A percentile compares a stretch with the other conserved stretches of the same genome.
Evolutionary conservation across 2,113 vertebrate genomes (phyloP).

Genomic region (Hippocampus mohnikei): DNA sequence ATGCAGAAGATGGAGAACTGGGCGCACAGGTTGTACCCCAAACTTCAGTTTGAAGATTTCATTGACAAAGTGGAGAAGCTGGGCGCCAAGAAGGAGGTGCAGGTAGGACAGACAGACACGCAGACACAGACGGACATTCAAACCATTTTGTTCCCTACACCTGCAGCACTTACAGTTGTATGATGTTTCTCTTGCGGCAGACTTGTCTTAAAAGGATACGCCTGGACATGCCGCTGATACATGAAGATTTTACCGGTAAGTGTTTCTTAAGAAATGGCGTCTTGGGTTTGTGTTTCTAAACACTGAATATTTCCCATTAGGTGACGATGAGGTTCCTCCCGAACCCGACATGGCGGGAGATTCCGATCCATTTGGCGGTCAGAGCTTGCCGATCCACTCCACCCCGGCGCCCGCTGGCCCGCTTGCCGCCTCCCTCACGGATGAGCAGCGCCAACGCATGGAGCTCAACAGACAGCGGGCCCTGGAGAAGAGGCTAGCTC

Average conservation of each 20-base stretch:
- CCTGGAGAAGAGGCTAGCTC: slow-evolving; percentile 80
- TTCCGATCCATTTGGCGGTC: slow-evolving; percentile 27
- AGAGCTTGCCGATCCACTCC: slow-evolving; percentile 34
- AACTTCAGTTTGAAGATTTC: slow-evolving; percentile 92
- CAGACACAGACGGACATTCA: too few relatives aligned
- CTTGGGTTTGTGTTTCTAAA: not conserved
- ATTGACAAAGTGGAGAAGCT: slow-evolving; percentile 84
- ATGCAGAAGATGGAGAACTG: slow-evolving; percentile 94
- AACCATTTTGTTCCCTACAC: too few relatives aligned
- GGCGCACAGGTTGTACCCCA: slow-evolving; percentile 91
- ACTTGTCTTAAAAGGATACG: slow-evolving; percentile 94
- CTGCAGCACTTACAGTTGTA: not conserved
- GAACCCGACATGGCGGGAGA: slow-evolving; percentile 38
- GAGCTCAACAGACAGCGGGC: slow-evolving; percentile 82
- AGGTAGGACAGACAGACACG: slow-evolving; percentile 71
- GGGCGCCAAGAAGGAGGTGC: slow-evolving; percentile 91
- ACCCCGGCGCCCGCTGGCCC: slow-evolving; percentile 32
- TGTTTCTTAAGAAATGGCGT: not conserved
- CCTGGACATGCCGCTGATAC: slow-evolving; percentile 87
- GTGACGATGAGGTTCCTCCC: slow-evolving; percentile 25
- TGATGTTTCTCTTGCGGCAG: slow-evolving; percentile 56
- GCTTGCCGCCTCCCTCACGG: slow-evolving; percentile 66
- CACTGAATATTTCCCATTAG: slow-evolving; percentile 18
- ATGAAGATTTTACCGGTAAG: slow-evolving; percentile 79
- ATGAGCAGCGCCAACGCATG: slow-evolving; percentile 82